Evolutionary conservation across 2,888 invertebrate species (phyloP).

Genomic region (Dasysyrphus tricinctus): DNA sequence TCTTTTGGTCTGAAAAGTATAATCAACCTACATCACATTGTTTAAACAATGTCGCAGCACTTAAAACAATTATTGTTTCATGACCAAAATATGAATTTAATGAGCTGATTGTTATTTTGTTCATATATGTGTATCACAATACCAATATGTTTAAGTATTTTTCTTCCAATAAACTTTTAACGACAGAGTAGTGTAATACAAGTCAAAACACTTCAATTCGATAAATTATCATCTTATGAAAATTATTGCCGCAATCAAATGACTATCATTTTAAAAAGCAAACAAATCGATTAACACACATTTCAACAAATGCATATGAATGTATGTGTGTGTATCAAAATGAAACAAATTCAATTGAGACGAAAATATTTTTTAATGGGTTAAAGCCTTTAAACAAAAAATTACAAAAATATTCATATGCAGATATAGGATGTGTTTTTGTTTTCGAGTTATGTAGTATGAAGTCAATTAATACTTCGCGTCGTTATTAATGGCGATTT

Average conservation of each 20-base stretch:
- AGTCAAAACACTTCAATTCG: neutral
- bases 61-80: neutral
- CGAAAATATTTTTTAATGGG: neutral
- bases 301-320: neutral
- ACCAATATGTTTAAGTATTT: neutral
- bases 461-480: too few species aligned
- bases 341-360: neutral
- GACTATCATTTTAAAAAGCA: neutral
- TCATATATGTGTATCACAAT: neutral
- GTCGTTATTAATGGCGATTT: neutral
- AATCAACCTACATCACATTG: neutral
- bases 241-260: neutral
- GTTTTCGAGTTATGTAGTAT: neutral
- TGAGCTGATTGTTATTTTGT: neutral
- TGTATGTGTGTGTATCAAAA: neutral
- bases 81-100: neutral
- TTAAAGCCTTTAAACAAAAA: neutral
- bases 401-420: neutral
- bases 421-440: neutral
- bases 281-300: constrained; percentile 30
- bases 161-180: neutral
- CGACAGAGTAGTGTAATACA: neutral
- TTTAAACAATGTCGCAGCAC: neutral
- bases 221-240: neutral
- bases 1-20: neutral